phyloP scores from a whole-genome alignment of 1,140 invertebrate species.

The Schlechtendalia chinensis region DNA sequence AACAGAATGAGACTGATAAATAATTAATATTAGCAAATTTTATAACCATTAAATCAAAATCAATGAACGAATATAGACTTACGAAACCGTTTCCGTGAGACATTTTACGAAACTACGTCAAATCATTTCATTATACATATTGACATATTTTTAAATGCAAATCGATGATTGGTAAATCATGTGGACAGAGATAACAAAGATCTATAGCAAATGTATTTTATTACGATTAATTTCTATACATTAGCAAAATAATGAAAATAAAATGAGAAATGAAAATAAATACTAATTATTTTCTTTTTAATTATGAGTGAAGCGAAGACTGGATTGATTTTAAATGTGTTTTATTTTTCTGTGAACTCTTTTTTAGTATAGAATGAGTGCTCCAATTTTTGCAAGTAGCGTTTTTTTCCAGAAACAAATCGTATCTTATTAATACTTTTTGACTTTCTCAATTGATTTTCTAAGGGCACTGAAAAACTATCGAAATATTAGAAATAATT shows the following conservation, averaged over 20 bases:
- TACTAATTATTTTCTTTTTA: not conserved
- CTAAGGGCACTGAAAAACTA: too few species aligned
- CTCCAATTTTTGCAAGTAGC: too few species aligned
- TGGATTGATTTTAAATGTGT: too few species aligned
- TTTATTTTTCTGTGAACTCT: too few species aligned
- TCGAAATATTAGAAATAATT: too few species aligned
- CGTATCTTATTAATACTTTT: too few species aligned
- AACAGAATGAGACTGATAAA: too few species aligned
- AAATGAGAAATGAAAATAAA: not conserved
- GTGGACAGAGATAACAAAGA: not conserved
- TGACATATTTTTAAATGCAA: not conserved
- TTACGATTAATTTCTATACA: not conserved
- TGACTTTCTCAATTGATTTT: too few species aligned
- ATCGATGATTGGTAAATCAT: conserved; percentile 23
- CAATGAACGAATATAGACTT: not conserved
- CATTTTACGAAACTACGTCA: not conserved
- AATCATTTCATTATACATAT: not conserved
- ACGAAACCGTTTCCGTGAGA: conserved; percentile 19
- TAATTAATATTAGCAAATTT: not conserved
- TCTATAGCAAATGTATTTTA: not conserved
- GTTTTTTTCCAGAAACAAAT: too few species aligned
- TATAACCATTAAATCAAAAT: not conserved
- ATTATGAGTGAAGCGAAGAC: too few species aligned
- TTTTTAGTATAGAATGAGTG: too few species aligned
- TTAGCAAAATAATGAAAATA: conserved; percentile 3